Percentiles rank a stretch among this genome's conserved stretches.
Conservation (phyloP, 2,113 vertebrate genomes). For the Grammomys surdaster region DNA sequence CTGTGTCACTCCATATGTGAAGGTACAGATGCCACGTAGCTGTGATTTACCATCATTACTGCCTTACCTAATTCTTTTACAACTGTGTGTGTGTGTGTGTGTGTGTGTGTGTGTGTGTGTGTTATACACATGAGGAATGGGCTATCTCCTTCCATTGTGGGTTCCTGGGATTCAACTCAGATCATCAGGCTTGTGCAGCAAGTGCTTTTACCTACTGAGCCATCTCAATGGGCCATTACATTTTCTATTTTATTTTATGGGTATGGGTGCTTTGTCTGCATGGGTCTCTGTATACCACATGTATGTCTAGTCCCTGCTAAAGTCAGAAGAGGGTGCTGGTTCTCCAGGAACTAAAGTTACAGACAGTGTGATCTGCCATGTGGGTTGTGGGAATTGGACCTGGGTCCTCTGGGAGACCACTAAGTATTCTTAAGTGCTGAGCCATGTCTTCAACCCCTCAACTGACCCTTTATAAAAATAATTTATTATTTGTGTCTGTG, state of each 20-base stretch:
- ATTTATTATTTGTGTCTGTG: not conserved
- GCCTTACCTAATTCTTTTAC: not conserved
- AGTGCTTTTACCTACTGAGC: not conserved
- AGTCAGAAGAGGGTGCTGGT: not conserved
- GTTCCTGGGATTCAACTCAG: not conserved
- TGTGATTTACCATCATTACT: not conserved
- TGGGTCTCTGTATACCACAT: not conserved
- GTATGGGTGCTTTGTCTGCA: not conserved
- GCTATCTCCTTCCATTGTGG: not conserved
- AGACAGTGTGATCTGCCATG: not conserved
- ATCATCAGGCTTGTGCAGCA: not conserved
- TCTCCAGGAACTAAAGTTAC: not conserved
- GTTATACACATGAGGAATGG: not conserved
- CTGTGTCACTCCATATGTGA: not conserved
- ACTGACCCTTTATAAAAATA: not conserved
- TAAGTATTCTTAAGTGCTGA: not conserved
- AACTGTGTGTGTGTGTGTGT: not conserved
- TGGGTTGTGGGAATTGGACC: not conserved
- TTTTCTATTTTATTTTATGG: not conserved
- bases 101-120: too few species aligned
- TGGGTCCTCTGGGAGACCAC: not conserved
- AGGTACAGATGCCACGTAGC: not conserved
- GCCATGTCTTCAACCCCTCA: not conserved
- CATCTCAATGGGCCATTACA: not conserved
- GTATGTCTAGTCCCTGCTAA: not conserved